Evolutionary conservation across 1,140 invertebrate species (phyloP), one percentile per base, ranked within the genome.

Genomic region (Drosophila quadrilineata): DNA sequence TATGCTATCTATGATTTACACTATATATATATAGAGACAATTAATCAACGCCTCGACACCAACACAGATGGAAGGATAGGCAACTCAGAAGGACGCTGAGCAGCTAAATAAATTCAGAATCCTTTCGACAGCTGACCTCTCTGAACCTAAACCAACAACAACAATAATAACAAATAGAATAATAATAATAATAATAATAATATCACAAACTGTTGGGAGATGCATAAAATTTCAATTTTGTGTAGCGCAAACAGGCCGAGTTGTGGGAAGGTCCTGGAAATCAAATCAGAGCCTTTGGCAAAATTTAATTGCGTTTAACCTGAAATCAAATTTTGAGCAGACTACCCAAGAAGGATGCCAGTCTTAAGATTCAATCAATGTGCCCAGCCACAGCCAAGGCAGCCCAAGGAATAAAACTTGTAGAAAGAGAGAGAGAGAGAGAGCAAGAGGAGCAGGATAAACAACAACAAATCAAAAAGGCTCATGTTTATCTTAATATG

Each of bases 221-320:
- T 80, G 63, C 54, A 82, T 75, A 75, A 82, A 82, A 82, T 82
- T 75, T 54, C 68, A 82, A 82, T 82, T 82, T 82, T 72, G 46
- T 69, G 28, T 65, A 62, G 56, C 63, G 71, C 65, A 77, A 77
- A 77, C 63, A 69, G 63, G 38, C 35, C 16, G 33, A 36, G 26
- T 22, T 2, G 4, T 5, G 19, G 38, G 38, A 4, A 41, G 12
- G 14, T 1, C 38, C 35, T 24, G 22, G 46, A 82, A 66, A 82
- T 76, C 54, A 84, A 82, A 82, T 75, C 76, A 76, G 59, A 33
- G 65, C 77, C 58, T 49, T 33, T 53, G 73, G 77, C 73, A 62
- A 84, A 84, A 84, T 84, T 84, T 84, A 84, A 84, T 84, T 84
- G 77, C 73, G 77, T 84, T 84, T 84, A 84, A 84, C 77, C 77